These are phyloP conservation scores for Scalopus aquaticus DNA, from an alignment of 2,113 vertebrate genomes.

Conservation along the genomic window DNA sequence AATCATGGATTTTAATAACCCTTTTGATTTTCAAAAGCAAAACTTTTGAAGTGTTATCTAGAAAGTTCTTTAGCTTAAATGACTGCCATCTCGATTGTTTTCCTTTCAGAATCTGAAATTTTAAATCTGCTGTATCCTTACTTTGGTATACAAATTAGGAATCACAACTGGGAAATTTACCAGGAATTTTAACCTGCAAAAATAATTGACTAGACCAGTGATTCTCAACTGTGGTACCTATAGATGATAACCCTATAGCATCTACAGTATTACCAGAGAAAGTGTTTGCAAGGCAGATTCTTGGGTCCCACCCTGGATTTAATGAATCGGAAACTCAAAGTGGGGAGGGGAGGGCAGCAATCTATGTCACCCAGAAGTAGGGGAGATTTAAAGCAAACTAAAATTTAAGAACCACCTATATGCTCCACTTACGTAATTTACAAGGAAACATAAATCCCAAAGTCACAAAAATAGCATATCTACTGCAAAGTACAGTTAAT, in stretches of 20 bases:
- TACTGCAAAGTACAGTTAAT: background rate
- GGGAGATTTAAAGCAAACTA: background rate
- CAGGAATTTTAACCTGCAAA: background rate
- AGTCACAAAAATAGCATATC: background rate
- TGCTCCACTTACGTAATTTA: background rate
- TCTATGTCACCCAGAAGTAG: background rate
- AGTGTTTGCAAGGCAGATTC: background rate
- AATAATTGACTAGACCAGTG: background rate
- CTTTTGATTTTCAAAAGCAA: constrained; percentile 30
- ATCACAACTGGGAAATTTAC: background rate
- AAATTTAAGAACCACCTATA: background rate
- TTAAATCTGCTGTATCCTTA: background rate
- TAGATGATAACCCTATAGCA: background rate
- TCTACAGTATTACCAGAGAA: rapidly evolving
- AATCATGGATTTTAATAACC: background rate
- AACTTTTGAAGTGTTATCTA: background rate
- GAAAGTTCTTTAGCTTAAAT: background rate
- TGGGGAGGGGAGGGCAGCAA: rapidly evolving
- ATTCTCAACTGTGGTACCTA: background rate
- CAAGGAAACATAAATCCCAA: background rate
- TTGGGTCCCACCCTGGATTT: background rate
- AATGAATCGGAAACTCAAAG: too few species aligned
- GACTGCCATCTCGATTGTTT: background rate
- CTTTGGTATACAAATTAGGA: background rate
- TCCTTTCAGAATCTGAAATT: background rate